phyloP scores from a whole-genome alignment of 2,797 vertebrate species.

The Macropus fuliginosus region DNA sequence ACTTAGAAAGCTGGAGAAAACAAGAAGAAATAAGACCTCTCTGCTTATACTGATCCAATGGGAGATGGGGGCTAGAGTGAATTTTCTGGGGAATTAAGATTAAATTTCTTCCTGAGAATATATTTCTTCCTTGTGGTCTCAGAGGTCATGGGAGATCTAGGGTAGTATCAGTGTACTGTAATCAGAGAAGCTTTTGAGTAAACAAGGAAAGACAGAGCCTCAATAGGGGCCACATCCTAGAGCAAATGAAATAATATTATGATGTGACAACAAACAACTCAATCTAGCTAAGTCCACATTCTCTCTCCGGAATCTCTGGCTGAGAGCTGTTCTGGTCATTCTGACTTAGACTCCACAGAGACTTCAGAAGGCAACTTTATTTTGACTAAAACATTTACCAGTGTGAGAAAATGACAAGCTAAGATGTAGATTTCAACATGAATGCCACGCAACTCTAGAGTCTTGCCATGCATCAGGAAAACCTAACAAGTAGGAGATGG shows the following conservation, averaged over 20 bases:
- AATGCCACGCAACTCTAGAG: background rate
- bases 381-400: background rate
- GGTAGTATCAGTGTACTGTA: background rate
- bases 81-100: background rate
- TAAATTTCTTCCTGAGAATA: background rate
- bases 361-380: background rate
- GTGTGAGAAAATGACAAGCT: background rate
- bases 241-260: background rate
- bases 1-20: background rate
- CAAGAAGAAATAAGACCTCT: background rate
- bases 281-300: background rate
- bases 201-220: background rate
- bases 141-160: background rate
- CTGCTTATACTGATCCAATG: background rate
- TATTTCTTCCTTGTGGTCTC: background rate
- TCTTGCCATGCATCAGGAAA: background rate
- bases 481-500: background rate
- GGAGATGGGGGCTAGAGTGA: background rate
- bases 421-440: background rate
- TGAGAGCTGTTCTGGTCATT: background rate
- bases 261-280: background rate
- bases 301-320: background rate
- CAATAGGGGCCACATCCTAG: background rate
- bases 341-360: background rate
- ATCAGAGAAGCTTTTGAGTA: background rate